These are phyloP conservation scores for Synodontis membranacea DNA, from an alignment of 2,113 vertebrate genomes.

Conservation along the genomic window DNA sequence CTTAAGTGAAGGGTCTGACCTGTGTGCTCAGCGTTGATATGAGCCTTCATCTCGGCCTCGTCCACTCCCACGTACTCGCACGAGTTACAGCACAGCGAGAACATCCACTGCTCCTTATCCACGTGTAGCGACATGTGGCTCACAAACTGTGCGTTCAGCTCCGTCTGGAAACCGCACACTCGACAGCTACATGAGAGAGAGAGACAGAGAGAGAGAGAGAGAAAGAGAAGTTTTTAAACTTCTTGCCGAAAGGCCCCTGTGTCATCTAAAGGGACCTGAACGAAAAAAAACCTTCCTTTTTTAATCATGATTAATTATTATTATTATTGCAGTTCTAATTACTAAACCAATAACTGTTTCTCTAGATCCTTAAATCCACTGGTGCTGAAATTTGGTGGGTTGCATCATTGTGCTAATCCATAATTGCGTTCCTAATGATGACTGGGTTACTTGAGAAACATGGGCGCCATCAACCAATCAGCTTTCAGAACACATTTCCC, in stretches of 20 bases:
- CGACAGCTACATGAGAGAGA: constrained; percentile 81
- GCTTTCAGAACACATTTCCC: background rate
- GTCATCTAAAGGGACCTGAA: background rate
- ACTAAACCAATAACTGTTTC: background rate
- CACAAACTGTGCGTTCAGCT: constrained; percentile 98
- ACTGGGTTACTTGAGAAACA: background rate
- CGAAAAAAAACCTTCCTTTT: background rate
- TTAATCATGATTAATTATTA: background rate
- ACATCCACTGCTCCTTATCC: constrained; percentile 99
- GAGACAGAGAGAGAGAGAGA: constrained; percentile 62
- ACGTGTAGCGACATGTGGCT: constrained; percentile 99
- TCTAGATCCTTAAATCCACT: background rate
- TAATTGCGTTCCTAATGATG: background rate
- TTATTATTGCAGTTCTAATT: background rate
- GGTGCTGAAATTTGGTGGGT: background rate
- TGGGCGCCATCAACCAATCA: background rate
- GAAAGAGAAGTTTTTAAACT: background rate
- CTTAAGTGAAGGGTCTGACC: constrained; percentile 36
- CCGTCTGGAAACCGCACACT: constrained; percentile 97
- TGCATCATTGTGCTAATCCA: background rate
- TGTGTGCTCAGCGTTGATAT: constrained; percentile 79
- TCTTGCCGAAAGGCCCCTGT: background rate
- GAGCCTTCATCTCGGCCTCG: constrained; percentile 92
- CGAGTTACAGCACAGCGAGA: constrained; percentile 92
- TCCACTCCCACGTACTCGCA: constrained; percentile 97